Conservation (phyloP, 2,888 invertebrate genomes). For the Ectobius pallidus region DNA sequence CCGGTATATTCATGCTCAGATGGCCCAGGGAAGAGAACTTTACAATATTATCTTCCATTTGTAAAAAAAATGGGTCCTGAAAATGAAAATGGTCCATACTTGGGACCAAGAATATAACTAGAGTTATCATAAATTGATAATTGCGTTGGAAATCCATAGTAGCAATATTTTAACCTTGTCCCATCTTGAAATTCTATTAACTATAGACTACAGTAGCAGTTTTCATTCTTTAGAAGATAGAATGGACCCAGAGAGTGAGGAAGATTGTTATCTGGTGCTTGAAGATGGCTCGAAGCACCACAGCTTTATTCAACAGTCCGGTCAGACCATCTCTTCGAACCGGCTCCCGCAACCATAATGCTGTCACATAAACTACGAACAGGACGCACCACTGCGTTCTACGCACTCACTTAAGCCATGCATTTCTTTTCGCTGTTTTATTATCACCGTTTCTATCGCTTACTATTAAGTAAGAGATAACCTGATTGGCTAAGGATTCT, state of each 20-base stretch:
- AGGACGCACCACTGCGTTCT: neutral
- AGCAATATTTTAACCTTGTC: no score
- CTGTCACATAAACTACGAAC: conserved; percentile 22
- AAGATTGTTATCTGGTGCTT: conserved; percentile 23
- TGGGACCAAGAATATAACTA: no score
- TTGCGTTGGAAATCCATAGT: no score
- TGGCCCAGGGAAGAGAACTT: no score
- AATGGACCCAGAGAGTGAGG: conserved; percentile 12
- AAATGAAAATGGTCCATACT: no score
- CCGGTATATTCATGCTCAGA: no score
- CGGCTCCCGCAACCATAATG: neutral
- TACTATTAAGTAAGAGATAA: no score
- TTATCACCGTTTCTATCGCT: no score
- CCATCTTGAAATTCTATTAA: neutral
- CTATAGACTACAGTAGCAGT: neutral
- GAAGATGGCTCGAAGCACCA: neutral
- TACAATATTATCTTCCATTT: no score
- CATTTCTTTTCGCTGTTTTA: neutral
- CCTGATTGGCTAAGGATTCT: neutral
- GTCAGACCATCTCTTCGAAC: neutral
- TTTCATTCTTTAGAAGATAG: neutral
- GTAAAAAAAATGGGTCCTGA: no score
- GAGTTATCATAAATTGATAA: no score
- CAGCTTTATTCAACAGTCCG: conserved; percentile 20
- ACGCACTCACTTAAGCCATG: neutral